Conservation (phyloP, 2,797 vertebrate species). For the Coccyzus lansbergi region DNA sequence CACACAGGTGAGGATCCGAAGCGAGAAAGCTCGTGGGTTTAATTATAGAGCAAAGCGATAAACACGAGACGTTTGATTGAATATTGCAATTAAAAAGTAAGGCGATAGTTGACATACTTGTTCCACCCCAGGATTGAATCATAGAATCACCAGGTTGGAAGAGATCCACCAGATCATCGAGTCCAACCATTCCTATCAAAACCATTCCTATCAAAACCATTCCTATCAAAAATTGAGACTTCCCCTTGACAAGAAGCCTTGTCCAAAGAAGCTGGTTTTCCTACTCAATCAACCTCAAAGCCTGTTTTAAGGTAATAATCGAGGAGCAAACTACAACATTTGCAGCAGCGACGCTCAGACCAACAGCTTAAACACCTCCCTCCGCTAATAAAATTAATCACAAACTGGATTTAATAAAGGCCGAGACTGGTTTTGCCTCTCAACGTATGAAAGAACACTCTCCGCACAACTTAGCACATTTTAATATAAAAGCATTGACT, state of each 20-base stretch:
- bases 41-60: not conserved
- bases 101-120: not conserved
- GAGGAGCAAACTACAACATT: not conserved
- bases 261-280: not conserved
- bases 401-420: constrained; percentile 4
- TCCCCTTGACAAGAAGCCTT: not conserved
- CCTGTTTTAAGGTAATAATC: not conserved
- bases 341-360: not conserved
- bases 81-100: not conserved
- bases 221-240: no score
- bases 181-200: no score
- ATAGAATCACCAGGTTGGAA: no score
- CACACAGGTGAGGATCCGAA: not conserved
- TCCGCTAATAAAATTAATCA: not conserved
- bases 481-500: constrained; percentile 4
- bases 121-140: not conserved
- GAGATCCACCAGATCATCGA: no score
- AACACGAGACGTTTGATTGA: not conserved
- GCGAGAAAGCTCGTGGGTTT: not conserved
- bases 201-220: no score
- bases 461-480: not conserved
- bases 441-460: not conserved
- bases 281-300: not conserved
- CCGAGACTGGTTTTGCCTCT: not conserved
- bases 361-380: not conserved